Evolutionary conservation across 2,888 invertebrate species (phyloP), one percentile per base, ranked within the genome.

Genomic region (Nemotelus nigrinus): DNA sequence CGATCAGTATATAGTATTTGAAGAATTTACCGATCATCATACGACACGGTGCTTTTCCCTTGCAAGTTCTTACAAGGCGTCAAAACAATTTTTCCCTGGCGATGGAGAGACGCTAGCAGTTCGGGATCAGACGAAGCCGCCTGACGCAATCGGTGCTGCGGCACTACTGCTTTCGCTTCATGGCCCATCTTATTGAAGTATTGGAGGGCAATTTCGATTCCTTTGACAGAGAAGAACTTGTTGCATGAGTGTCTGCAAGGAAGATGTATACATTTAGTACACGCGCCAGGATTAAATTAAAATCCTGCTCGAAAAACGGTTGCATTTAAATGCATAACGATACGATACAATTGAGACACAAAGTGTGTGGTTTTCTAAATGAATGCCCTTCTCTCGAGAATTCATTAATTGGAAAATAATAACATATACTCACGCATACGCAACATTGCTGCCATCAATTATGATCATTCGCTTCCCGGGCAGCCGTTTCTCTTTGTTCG

Each of bases 391-490:
- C 25, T 25, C 0, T 25, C 53, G 53, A 53, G 1, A 53, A 53
- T 10, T 1, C 10, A 53, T 53, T 53, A 53, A 53, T 25, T 1
- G 25, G 0, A 25, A 25, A 25, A 25, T 25, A 25, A 25, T 25
- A 25, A 25, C 25, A 25, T 25, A 58, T n/a, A 41, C 92, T 90
- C 88, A 96, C 95, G 90, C 89, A 89, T 92, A 91, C 1, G 95
- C 95, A 25, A 95, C 92, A 88, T 96, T 96, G 84, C 93, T 93
- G 39, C 94, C 96, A 85, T 96, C 96, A 76, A 96, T 91, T 25
- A 95, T 89, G 78, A 96, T 88, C 85, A 93, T 92, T 63, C 95
- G 86, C 63, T 93, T 88, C 2, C 90, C 90, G 0, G 84, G 88
- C 3, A 77, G 67, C n/a, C 72, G 39, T 79, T 70, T 6, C 75